A percentile compares a stretch with the other conserved stretches of the same genome.
Conservation (phyloP, 2,113 vertebrate species). For the Cochlearius cochlearius region DNA sequence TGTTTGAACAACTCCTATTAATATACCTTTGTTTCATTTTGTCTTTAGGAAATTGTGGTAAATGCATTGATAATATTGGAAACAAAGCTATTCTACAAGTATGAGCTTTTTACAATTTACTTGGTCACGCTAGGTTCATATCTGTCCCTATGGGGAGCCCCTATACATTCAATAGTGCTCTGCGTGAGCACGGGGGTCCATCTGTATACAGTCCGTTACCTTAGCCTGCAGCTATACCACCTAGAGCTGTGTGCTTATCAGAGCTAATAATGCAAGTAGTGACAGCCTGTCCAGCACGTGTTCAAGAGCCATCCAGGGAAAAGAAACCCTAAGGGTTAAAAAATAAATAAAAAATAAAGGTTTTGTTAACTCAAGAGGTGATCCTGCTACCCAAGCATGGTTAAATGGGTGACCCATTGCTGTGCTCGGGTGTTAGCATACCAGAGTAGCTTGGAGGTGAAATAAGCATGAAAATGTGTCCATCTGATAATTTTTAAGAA, state of each 20-base stretch:
- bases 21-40: neutral
- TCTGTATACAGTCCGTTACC: slow-evolving; percentile 37
- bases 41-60: neutral
- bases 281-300: slow-evolving; percentile 54
- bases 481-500: neutral
- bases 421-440: neutral
- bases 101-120: neutral
- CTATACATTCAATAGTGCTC: slow-evolving; percentile 29
- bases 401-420: neutral
- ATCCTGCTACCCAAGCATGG: neutral
- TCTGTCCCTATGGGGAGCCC: slow-evolving; percentile 46
- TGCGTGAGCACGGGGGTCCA: slow-evolving; percentile 21
- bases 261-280: slow-evolving; percentile 40
- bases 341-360: neutral
- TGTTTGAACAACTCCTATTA: neutral
- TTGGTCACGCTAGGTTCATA: neutral
- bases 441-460: neutral
- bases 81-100: neutral
- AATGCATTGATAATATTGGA: neutral
- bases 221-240: slow-evolving; percentile 61
- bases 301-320: neutral
- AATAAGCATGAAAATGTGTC: neutral
- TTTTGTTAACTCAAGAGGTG: slow-evolving; percentile 45
- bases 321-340: slow-evolving; percentile 28
- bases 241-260: slow-evolving; percentile 49